Base-by-base conservation (phyloP, 2,113 vertebrate genomes). In the Etia nguti region DNA sequence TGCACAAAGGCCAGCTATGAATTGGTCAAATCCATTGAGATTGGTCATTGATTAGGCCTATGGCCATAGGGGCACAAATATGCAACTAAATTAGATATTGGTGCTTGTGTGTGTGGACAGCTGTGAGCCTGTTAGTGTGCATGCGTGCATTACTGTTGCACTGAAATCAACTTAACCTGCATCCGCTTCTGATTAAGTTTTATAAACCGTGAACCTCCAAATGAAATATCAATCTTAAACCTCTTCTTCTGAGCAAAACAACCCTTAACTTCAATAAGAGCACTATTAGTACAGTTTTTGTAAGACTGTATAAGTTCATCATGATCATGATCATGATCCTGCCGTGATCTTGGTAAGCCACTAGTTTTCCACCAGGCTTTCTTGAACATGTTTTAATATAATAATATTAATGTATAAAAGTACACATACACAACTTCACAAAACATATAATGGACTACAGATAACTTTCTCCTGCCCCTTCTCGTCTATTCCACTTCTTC, bases 1-100 rank as follows among this genome's bases (percentile, higher is more conserved):
- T 62, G 88, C 91, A 93, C 89, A 92, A 92, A 92, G 91, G 90
- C 90, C 80, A 92, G 88, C 94, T 95, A 95, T 95, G 94, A 95
- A 94, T 91, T 90, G 92, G 92, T 88, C 54, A 89, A 93, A 93
- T 93, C 92, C 95, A 85, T 88, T 83, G 93, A 94, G 94, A 88
- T 75, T 68, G 73, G 81, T 46, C 95, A 96, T 97, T 95, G 96
- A 96, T 97, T 93, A 90, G 86, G 89, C 90, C 91, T 31, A 24
- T 20, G 57, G 92, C 90, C 89, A 92, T 87, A 81, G 85, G 86
- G 83, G 93, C 84, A 81, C 89, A 95, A 94, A 97, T 95, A 93
- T 95, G 93, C 91, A 93, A 86, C 86, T 93, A 89, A 94, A 95
- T 95, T 89, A 95, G 93, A 93, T 92, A 85, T 83, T 65, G 86